phyloP scores from a whole-genome alignment of 1,140 invertebrate genomes.

The Steinernema khuongi region DNA sequence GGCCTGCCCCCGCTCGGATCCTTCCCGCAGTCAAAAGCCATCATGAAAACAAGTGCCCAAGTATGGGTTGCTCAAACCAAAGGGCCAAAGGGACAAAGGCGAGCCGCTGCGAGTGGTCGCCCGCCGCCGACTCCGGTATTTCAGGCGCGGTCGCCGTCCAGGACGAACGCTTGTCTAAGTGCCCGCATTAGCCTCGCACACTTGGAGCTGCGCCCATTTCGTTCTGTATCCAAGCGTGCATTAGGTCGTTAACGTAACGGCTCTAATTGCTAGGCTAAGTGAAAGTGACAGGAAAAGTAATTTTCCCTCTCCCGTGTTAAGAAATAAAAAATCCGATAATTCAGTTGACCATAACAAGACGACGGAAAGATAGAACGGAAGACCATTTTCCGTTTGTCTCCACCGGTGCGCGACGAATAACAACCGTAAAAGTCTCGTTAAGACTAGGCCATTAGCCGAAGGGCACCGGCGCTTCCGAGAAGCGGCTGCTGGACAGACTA shows the following conservation, averaged over 20 bases:
- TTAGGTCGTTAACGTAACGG: slow-evolving; percentile 7
- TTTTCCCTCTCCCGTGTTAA: slow-evolving; percentile 4
- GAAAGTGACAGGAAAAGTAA: slow-evolving; percentile 15
- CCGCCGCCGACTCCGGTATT: slow-evolving; percentile 1
- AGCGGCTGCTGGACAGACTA: too few relatives aligned
- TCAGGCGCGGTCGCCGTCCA: neutral
- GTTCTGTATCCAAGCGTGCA: slow-evolving; percentile 7
- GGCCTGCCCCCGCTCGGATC: neutral
- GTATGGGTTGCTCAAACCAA: neutral
- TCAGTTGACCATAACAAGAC: neutral
- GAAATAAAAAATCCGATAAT: slow-evolving; percentile 15
- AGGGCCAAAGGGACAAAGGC: neutral
- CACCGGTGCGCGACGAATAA: too few relatives aligned
- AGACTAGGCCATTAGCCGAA: neutral
- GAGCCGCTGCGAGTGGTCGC: neutral
- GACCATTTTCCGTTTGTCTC: neutral
- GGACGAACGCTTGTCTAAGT: slow-evolving; percentile 5
- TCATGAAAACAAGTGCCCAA: slow-evolving; percentile 3
- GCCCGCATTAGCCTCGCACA: slow-evolving; percentile 16
- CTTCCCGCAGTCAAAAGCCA: slow-evolving; percentile 1
- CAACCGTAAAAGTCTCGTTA: neutral
- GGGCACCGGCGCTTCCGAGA: neutral
- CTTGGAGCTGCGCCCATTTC: slow-evolving; percentile 5
- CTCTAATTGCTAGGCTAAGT: slow-evolving; percentile 3
- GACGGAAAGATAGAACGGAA: neutral